These are phyloP conservation scores for Plutella xylostella DNA, from an alignment of 2,888 invertebrate genomes.

Conservation along the genomic window DNA sequence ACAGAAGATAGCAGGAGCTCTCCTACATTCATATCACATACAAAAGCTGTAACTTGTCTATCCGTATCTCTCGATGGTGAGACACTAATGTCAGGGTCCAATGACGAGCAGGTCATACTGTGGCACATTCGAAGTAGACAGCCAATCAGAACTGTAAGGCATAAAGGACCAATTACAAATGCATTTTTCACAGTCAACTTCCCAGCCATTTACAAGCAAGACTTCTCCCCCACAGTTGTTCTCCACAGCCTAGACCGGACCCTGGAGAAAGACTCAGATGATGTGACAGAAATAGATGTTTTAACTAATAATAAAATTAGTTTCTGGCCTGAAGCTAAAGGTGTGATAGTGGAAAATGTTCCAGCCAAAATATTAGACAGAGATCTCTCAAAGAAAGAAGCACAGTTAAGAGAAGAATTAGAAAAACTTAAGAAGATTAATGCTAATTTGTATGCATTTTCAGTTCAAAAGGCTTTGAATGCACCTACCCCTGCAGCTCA, in stretches of 20 bases:
- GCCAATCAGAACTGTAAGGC: conserved; percentile 75
- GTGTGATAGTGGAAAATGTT: conserved; percentile 17
- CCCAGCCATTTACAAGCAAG: conserved; percentile 70
- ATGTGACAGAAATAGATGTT: conserved; percentile 52
- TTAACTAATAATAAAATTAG: conserved; percentile 41
- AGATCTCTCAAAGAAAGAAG: conserved; percentile 36
- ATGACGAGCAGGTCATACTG: conserved; percentile 78
- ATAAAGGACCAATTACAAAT: conserved; percentile 82
- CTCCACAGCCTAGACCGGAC: conserved; percentile 74
- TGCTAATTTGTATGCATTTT: conserved; percentile 68
- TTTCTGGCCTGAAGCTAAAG: conserved; percentile 42
- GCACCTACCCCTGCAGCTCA: conserved; percentile 21
- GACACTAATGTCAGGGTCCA: conserved; percentile 80
- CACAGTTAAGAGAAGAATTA: conserved; percentile 56
- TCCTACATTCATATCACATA: conserved; percentile 79
- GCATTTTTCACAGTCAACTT: conserved; percentile 73
- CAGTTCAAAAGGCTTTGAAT: conserved; percentile 53
- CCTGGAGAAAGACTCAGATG: conserved; percentile 63
- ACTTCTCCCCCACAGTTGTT: conserved; percentile 67
- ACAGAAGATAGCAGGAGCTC: conserved; percentile 53
- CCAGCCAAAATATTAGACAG: conserved; percentile 29
- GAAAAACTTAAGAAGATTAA: conserved; percentile 67
- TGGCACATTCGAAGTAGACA: conserved; percentile 88
- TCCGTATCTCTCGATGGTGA: conserved; percentile 79
- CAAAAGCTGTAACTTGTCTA: conserved; percentile 76